Conservation (phyloP, 1,140 invertebrate genomes). For the Drosophila leontia region DNA sequence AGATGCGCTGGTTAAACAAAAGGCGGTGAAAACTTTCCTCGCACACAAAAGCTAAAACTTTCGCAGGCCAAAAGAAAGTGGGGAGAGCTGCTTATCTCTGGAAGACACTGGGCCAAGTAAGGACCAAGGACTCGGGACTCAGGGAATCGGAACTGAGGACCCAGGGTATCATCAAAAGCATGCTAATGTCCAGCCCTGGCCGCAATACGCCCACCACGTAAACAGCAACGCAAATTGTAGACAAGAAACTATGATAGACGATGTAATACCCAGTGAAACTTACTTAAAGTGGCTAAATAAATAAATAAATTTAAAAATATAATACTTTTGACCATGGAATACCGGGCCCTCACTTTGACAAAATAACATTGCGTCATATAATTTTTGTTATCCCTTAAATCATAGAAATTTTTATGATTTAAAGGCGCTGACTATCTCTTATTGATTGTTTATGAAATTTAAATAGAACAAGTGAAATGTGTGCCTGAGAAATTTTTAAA, state of each 20-base stretch:
- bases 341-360: neutral
- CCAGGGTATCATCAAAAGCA: slow-evolving; percentile 72
- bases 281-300: neutral
- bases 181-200: slow-evolving; percentile 76
- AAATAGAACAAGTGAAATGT: neutral
- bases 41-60: slow-evolving; percentile 55
- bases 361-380: neutral
- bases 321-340: neutral
- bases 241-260: neutral
- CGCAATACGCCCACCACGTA: slow-evolving; percentile 53
- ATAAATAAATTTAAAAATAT: neutral
- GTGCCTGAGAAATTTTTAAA: neutral
- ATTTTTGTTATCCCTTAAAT: too few relatives aligned
- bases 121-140: neutral
- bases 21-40: slow-evolving; percentile 60
- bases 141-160: slow-evolving; percentile 11
- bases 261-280: neutral
- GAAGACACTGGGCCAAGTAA: slow-evolving; percentile 49
- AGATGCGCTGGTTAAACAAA: slow-evolving; percentile 67
- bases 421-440: too few relatives aligned
- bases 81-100: slow-evolving; percentile 65
- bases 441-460: neutral
- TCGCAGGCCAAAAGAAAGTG: slow-evolving; percentile 40
- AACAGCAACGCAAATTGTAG: neutral
- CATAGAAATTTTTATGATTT: too few relatives aligned